phyloP scores from a whole-genome alignment of 2,797 vertebrate genomes.

The Crax fasciolata region DNA sequence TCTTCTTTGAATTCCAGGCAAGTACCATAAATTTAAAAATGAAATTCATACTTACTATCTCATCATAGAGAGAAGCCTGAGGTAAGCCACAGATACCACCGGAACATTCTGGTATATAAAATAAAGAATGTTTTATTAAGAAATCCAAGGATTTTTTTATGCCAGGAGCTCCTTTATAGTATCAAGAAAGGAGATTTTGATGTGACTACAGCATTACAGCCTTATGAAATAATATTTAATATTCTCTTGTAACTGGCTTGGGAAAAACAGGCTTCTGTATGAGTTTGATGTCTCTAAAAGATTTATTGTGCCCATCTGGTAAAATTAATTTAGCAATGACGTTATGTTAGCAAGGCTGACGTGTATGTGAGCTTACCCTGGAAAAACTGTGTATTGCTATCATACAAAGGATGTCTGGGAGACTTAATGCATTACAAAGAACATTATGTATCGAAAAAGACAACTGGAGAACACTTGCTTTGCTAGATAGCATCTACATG shows the following conservation, averaged over 20 bases:
- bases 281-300: not conserved
- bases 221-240: not conserved
- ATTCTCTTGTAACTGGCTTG: not conserved
- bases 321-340: not conserved
- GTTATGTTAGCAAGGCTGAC: not conserved
- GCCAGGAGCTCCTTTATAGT: not conserved
- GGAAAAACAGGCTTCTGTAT: not conserved
- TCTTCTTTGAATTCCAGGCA: not conserved
- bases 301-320: not conserved
- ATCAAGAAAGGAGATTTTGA: not conserved
- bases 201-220: not conserved
- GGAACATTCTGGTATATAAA: constrained; percentile 30
- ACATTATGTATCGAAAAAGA: not conserved
- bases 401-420: not conserved
- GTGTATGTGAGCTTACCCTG: not conserved
- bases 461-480: not conserved
- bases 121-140: not conserved
- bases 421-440: not conserved
- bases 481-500: not conserved
- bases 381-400: not conserved
- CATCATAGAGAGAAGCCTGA: not conserved
- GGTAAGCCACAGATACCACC: not conserved
- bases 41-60: not conserved
- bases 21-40: not conserved
- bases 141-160: not conserved